Percentiles rank a stretch among this genome's conserved stretches.
Evolutionary conservation across 2,113 vertebrate species (phyloP).

Genomic region (Picathartes gymnocephalus): DNA sequence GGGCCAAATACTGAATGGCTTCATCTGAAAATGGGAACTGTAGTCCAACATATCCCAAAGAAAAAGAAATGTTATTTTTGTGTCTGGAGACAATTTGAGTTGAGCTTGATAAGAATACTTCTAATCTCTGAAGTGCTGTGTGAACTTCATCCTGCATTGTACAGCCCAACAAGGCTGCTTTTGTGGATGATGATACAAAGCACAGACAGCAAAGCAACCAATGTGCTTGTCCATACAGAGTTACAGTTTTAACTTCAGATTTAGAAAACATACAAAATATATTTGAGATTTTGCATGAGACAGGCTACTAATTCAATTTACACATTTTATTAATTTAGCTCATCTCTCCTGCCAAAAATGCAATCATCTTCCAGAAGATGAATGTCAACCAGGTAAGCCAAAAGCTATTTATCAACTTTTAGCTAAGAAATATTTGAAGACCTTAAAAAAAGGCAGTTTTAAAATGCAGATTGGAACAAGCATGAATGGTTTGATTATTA

Average conservation of each 20-base stretch:
- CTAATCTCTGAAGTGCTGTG: neutral
- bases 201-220: accelerated
- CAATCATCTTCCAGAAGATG: neutral
- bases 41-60: neutral
- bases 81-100: neutral
- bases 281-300: neutral
- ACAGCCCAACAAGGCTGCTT: neutral
- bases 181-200: neutral
- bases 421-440: slow-evolving; percentile 20
- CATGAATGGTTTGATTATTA: slow-evolving; percentile 56
- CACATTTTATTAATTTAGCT: neutral
- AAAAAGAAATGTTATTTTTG: neutral
- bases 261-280: neutral
- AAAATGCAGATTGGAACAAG: neutral
- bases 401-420: slow-evolving; percentile 16
- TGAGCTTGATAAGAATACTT: neutral
- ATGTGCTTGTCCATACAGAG: neutral
- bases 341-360: slow-evolving; percentile 13
- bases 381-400: neutral
- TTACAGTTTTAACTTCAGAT: neutral
- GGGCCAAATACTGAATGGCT: neutral
- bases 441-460: slow-evolving; percentile 2
- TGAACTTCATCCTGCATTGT: neutral
- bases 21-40: neutral
- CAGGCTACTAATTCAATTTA: neutral